A percentile compares a stretch with the other conserved stretches of the same genome.
These are phyloP conservation scores for human (Homo sapiens) DNA, from an alignment of 2,113 vertebrate genomes.

Conservation along the genomic window GRCh38 chrX:118055501-118056000, in stretches of 20 bases:
- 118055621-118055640: background rate
- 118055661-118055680: too few relatives aligned
- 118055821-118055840: background rate
- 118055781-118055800: background rate
- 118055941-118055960: too few relatives aligned
- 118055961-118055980: background rate
- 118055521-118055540: background rate
- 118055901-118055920: background rate
- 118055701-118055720: too few relatives aligned
- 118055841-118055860: background rate
- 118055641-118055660: too few relatives aligned
- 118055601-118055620: background rate
- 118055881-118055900: background rate
- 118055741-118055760: too few relatives aligned
- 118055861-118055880: background rate
- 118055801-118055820: background rate
- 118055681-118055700: too few relatives aligned
- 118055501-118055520: background rate
- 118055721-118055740: too few relatives aligned
- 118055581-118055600: background rate
- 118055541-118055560: background rate
- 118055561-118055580: background rate
- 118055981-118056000: background rate
- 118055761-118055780: background rate
- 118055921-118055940: conserved; percentile 28